A percentile compares a stretch with the other conserved stretches of the same genome.
Evolutionary conservation across 2,797 vertebrate species (phyloP).

Genomic region (Sebastiscus albofasciatus): DNA sequence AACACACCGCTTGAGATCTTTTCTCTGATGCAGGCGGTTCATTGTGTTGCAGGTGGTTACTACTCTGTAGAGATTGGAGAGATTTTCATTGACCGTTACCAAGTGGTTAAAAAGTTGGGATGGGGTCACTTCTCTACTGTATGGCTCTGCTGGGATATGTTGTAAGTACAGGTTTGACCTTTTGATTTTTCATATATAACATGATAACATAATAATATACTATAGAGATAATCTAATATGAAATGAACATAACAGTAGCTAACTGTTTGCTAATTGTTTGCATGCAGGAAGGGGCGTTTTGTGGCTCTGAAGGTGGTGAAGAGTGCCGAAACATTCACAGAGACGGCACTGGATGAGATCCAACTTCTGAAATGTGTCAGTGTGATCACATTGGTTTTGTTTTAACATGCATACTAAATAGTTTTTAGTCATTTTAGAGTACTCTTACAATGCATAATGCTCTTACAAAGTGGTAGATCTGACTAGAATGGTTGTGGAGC

Average conservation of each 20-base stretch:
- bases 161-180: constrained; percentile 78
- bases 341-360: constrained; percentile 82
- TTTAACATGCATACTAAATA: not conserved
- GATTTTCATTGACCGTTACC: constrained; percentile 87
- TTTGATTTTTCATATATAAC: not conserved
- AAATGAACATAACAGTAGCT: not conserved
- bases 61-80: constrained; percentile 87
- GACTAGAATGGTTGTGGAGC: not conserved
- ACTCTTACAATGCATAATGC: not conserved
- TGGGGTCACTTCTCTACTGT: constrained; percentile 94
- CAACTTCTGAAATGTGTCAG: constrained; percentile 82
- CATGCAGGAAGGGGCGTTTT: constrained; percentile 66
- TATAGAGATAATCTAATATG: not conserved
- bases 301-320: constrained; percentile 83
- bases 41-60: constrained; percentile 85
- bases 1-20: not conserved
- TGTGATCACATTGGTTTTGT: constrained; percentile 9
- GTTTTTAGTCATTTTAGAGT: not conserved
- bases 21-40: not conserved
- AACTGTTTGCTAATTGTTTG: constrained; percentile 23
- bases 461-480: not conserved
- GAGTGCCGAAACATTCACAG: constrained; percentile 76
- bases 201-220: not conserved
- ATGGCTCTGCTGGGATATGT: constrained; percentile 92
- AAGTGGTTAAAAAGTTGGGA: constrained; percentile 90